Evolutionary conservation across 1,140 invertebrate species (phyloP).

Genomic region (Halictus rubicundus): DNA sequence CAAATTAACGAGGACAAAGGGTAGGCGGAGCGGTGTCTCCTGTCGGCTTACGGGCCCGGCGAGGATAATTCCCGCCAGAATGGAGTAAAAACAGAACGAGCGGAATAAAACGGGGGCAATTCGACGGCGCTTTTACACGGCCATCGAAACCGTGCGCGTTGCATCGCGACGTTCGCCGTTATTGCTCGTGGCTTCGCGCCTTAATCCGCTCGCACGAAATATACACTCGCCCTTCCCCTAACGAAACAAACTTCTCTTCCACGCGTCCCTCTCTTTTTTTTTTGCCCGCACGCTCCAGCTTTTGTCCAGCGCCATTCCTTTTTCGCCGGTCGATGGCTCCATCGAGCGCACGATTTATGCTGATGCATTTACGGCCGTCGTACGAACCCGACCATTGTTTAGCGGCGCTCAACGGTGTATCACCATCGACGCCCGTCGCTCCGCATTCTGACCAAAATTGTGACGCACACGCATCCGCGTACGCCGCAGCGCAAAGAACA

Average conservation of each 20-base stretch:
- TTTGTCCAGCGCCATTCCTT: background rate
- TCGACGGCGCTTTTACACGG: slow-evolving; percentile 24
- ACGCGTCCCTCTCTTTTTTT: no score
- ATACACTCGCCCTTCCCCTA: no score
- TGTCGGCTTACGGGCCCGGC: background rate
- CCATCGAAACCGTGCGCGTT: slow-evolving; percentile 20
- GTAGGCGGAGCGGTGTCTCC: background rate
- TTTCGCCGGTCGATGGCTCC: slow-evolving; percentile 6
- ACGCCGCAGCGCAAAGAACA: background rate
- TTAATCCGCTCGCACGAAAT: background rate
- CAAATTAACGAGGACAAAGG: slow-evolving; percentile 26
- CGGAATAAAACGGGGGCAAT: slow-evolving; percentile 2
- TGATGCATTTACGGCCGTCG: slow-evolving; percentile 43
- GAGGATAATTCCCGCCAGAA: slow-evolving; percentile 12
- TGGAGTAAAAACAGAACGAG: slow-evolving; percentile 12
- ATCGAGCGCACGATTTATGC: slow-evolving; percentile 46
- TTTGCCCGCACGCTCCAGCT: background rate
- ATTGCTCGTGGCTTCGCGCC: slow-evolving; percentile 7
- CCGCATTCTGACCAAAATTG: slow-evolving; percentile 21
- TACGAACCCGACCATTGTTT: slow-evolving; percentile 12
- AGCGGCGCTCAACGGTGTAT: background rate
- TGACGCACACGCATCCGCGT: background rate
- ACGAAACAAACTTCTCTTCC: no score
- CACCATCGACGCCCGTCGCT: background rate
- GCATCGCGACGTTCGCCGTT: slow-evolving; percentile 5